Evolutionary conservation across 2,113 vertebrate species (phyloP).

Genomic region (Eidolon helvum): DNA sequence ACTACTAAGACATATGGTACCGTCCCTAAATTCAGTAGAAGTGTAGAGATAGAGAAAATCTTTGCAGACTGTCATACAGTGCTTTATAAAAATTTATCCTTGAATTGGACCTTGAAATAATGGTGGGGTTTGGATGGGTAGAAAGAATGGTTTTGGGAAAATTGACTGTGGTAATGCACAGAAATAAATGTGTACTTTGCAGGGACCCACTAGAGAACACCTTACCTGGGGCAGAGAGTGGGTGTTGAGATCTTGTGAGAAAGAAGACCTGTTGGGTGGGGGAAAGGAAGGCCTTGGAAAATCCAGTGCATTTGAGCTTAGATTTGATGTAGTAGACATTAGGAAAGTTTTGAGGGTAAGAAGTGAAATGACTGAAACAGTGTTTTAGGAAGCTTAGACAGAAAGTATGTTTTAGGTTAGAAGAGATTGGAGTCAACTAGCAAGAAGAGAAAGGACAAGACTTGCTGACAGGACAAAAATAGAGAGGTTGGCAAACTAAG

Average conservation of each 20-base stretch:
- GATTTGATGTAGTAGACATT: conserved; percentile 6
- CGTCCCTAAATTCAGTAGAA: background rate
- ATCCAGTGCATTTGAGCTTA: background rate
- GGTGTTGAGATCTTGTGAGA: background rate
- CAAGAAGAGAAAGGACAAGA: background rate
- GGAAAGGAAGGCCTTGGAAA: background rate
- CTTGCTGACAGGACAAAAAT: background rate
- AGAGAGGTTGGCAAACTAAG: background rate
- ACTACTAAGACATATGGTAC: background rate
- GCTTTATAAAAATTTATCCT: background rate
- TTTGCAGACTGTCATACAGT: background rate
- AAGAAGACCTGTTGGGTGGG: background rate
- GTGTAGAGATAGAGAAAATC: background rate
- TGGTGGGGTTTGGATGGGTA: background rate
- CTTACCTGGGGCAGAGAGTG: background rate
- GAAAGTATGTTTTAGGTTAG: background rate
- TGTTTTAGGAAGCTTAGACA: background rate
- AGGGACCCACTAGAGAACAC: background rate
- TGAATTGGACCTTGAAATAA: conserved; percentile 29
- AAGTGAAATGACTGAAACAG: background rate
- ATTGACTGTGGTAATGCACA: background rate
- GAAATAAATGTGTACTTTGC: background rate
- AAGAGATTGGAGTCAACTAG: background rate
- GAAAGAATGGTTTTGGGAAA: background rate
- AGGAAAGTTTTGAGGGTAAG: background rate